Evolutionary conservation across 2,888 invertebrate genomes (phyloP), one percentile per base, ranked within the genome.

Genomic region (Chrysodeixis includens): DNA sequence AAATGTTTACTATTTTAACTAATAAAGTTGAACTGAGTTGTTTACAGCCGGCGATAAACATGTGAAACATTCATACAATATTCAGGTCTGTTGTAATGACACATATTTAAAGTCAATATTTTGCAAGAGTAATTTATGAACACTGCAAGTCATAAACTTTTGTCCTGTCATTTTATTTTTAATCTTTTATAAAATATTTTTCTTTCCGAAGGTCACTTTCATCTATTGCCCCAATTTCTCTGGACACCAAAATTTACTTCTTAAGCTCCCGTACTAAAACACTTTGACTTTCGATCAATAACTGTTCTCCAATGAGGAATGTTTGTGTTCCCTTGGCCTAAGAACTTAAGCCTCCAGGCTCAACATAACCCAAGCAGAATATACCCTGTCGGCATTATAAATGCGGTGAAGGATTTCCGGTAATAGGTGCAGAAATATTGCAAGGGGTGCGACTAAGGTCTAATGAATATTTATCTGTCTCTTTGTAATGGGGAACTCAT

Each of bases 61-160:
- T 57, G 30, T 66, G 52, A 61, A 62, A 61, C n/a, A 63, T 57
- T 52, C 30, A 61, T 56, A 46, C 30, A 63, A 46, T 49, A 60
- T 58, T 30, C 74, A 57, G 26, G 22, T 40, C 51, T 62, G 58
- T 30, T 64, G 49, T 46, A 54, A 56, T 77, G 71, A 79, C 75
- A 82, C 66, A 67, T 66, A 81, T 78, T 72, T 71, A 69, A 78
- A 71, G 75, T 78, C 74, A 81, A 82, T 82, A 75, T 80, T 79
- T 83, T 73, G 77, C 67, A 60, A 62, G 57, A 69, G 61, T 54
- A 59, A 51, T 56, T 56, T 53, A 46, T 26, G 65, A 22, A 49
- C 10, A 22, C 18, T 35, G 3, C 49, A 64, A 77, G 8, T 51
- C 1, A 58, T 4, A 64, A 62, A 71, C 57, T 66, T 26, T 6